Evolutionary conservation across 2,888 invertebrate species (phyloP).

Genomic region (Epinotia nisella): DNA sequence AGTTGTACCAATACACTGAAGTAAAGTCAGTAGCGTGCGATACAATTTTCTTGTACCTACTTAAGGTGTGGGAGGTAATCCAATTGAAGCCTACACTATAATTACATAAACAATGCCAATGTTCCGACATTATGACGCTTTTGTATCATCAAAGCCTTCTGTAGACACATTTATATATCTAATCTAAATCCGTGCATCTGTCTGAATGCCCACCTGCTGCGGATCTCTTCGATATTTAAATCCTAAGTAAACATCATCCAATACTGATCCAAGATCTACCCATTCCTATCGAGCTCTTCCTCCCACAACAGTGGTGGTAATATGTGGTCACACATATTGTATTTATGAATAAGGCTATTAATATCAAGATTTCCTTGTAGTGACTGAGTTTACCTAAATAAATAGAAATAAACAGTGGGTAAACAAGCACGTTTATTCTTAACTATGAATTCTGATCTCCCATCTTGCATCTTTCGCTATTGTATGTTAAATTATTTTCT

Average conservation of each 20-base stretch:
- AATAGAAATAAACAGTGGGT: too few species aligned
- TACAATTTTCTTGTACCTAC: slow-evolving; percentile 41
- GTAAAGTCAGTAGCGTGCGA: slow-evolving; percentile 17
- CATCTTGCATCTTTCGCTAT: too few species aligned
- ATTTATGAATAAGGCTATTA: too few species aligned
- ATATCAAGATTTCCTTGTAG: too few species aligned
- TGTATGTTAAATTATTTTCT: too few species aligned
- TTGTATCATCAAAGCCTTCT: slow-evolving; percentile 23
- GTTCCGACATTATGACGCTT: slow-evolving; percentile 22
- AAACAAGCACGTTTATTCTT: too few species aligned
- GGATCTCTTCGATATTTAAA: too few species aligned
- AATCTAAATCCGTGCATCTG: neutral
- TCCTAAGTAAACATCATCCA: too few species aligned
- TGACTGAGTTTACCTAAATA: too few species aligned
- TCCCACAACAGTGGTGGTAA: neutral
- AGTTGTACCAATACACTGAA: neutral
- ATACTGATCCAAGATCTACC: neutral
- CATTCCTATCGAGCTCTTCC: neutral
- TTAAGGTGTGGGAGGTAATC: slow-evolving; percentile 39
- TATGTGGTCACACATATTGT: too few species aligned
- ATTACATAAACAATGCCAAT: slow-evolving; percentile 42
- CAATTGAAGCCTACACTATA: slow-evolving; percentile 38
- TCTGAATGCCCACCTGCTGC: too few species aligned
- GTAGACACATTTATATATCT: neutral
- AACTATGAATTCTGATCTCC: too few species aligned